Evolutionary conservation across 2,888 invertebrate species (phyloP).

Genomic region (Elmis aenea): DNA sequence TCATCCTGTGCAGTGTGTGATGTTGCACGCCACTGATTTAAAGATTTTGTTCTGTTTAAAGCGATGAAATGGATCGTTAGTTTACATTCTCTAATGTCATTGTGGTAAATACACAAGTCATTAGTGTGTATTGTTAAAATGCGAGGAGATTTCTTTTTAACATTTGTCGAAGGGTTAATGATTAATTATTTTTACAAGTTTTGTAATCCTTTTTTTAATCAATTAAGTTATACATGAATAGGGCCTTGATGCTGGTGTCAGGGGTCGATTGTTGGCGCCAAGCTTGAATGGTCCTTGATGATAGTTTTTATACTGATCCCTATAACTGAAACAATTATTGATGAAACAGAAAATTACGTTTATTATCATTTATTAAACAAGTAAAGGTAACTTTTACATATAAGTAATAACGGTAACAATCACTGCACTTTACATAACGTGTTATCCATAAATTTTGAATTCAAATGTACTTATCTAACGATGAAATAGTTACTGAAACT

Average conservation of each 20-base stretch:
- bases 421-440: too few species aligned
- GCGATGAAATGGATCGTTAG: constrained; percentile 46
- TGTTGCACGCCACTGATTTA: constrained; percentile 27
- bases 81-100: constrained; percentile 42
- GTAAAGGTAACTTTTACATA: too few species aligned
- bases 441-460: too few species aligned
- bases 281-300: too few species aligned
- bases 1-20: too few species aligned
- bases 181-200: constrained; percentile 43
- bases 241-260: constrained; percentile 32
- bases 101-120: constrained; percentile 43
- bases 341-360: too few species aligned
- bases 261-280: constrained; percentile 32
- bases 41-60: constrained; percentile 25
- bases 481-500: too few species aligned
- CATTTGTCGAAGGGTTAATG: constrained; percentile 41
- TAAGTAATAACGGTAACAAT: too few species aligned
- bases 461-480: too few species aligned
- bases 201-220: constrained; percentile 43
- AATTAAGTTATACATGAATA: constrained; percentile 37
- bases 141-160: constrained; percentile 36
- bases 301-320: too few species aligned
- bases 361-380: too few species aligned
- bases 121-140: constrained; percentile 40
- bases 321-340: too few species aligned